Conservation (phyloP, 2,797 vertebrate genomes). For the Chiloscyllium punctatum region DNA sequence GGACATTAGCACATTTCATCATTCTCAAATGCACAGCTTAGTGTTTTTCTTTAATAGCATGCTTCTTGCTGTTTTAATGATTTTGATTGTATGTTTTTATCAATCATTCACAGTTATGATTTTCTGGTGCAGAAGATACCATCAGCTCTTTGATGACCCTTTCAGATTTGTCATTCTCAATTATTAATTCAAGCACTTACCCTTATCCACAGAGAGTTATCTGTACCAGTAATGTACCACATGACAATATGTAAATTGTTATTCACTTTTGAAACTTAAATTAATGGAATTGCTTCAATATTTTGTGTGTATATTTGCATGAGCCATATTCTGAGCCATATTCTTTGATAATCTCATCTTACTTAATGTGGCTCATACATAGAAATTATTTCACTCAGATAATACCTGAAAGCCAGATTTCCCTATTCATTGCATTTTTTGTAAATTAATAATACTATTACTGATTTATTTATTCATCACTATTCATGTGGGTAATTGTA, state of each 20-base stretch:
- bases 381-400: conserved; percentile 1
- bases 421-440: not conserved
- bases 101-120: not conserved
- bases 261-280: not conserved
- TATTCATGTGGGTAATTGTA: not conserved
- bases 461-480: not conserved
- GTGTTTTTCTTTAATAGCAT: not conserved
- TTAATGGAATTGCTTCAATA: not conserved
- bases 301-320: conserved; percentile 12
- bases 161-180: conserved; percentile 1
- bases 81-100: not conserved
- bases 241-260: not conserved
- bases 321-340: not conserved
- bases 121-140: not conserved
- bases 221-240: not conserved
- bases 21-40: not conserved
- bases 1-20: not conserved
- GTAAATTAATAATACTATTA: not conserved
- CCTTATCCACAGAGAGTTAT: not conserved
- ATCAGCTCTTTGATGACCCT: not conserved
- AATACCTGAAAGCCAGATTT: not conserved
- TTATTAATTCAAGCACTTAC: not conserved
- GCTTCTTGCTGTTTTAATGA: not conserved
- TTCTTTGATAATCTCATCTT: not conserved
- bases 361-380: not conserved